phyloP scores from a whole-genome alignment of 2,888 invertebrate species.

The Lithophane ornitopus region DNA sequence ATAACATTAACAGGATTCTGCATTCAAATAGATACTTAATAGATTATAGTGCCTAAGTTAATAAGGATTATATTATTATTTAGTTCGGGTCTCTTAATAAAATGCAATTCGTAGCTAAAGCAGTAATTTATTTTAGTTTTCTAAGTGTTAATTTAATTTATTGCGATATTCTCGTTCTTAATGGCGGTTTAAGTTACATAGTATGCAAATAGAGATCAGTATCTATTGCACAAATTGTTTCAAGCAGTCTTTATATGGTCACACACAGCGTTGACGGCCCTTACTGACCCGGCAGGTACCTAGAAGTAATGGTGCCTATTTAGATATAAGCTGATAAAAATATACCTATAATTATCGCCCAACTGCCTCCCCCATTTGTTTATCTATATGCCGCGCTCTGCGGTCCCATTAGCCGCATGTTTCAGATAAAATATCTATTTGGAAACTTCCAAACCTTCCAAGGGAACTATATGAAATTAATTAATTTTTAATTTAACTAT shows the following conservation, averaged over 20 bases:
- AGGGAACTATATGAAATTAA: slow-evolving; percentile 65
- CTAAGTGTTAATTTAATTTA: slow-evolving; percentile 28
- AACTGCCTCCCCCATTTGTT: slow-evolving; percentile 83
- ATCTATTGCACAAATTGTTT: slow-evolving; percentile 33
- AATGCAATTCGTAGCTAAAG: neutral
- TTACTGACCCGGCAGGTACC: slow-evolving; percentile 30
- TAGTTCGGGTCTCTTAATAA: neutral
- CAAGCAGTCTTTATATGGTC: slow-evolving; percentile 34
- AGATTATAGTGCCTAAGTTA: neutral
- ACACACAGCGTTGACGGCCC: slow-evolving; percentile 23
- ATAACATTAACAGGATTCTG: neutral
- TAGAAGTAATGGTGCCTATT: slow-evolving; percentile 56
- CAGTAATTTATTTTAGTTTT: slow-evolving; percentile 10
- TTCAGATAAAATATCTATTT: slow-evolving; percentile 81
- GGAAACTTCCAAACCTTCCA: slow-evolving; percentile 79
- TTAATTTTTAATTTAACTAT: slow-evolving; percentile 72
- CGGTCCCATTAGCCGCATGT: slow-evolving; percentile 78
- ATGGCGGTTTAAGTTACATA: slow-evolving; percentile 38
- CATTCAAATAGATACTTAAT: neutral
- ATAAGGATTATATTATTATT: neutral
- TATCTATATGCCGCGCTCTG: slow-evolving; percentile 79
- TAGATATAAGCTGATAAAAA: slow-evolving; percentile 69
- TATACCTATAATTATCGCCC: slow-evolving; percentile 76
- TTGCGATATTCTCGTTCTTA: slow-evolving; percentile 13
- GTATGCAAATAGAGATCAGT: slow-evolving; percentile 22